phyloP scores from a whole-genome alignment of 2,888 invertebrate species.

The Idaea aversata region DNA sequence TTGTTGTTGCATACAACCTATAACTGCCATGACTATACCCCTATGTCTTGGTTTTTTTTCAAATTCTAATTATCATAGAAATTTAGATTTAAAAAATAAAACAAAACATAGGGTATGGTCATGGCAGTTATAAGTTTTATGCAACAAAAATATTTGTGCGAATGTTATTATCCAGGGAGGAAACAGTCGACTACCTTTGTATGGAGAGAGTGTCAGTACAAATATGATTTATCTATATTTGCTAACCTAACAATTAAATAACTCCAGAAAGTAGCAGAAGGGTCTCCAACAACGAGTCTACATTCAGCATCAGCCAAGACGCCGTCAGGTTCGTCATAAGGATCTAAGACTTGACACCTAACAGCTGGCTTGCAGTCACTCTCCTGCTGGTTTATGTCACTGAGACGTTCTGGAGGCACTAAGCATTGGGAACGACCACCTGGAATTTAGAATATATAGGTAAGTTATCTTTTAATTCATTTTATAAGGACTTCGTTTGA shows the following conservation, averaged over 20 bases:
- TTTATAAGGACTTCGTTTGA: neutral
- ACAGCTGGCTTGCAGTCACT: slow-evolving; percentile 83
- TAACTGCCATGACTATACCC: no score
- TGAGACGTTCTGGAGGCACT: slow-evolving; percentile 77
- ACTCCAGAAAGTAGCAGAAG: slow-evolving; percentile 84
- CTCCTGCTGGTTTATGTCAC: slow-evolving; percentile 51
- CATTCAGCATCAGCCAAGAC: slow-evolving; percentile 86
- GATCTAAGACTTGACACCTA: slow-evolving; percentile 85
- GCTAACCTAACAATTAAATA: slow-evolving; percentile 82
- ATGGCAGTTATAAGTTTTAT: no score
- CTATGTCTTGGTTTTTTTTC: no score
- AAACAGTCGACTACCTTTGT: no score
- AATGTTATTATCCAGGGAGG: no score
- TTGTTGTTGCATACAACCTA: no score
- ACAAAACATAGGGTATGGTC: no score
- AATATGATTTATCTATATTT: no score
- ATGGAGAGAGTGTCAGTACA: no score
- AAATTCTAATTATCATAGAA: no score
- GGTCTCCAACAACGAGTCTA: slow-evolving; percentile 81
- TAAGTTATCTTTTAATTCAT: neutral
- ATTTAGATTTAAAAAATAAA: no score
- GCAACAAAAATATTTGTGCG: no score
- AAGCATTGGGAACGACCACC: slow-evolving; percentile 77
- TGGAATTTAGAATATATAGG: slow-evolving; percentile 25
- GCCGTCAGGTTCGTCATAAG: slow-evolving; percentile 84